These are phyloP conservation scores for Mythimna ferrago DNA, from an alignment of 2,888 invertebrate genomes.

Conservation along the genomic window DNA sequence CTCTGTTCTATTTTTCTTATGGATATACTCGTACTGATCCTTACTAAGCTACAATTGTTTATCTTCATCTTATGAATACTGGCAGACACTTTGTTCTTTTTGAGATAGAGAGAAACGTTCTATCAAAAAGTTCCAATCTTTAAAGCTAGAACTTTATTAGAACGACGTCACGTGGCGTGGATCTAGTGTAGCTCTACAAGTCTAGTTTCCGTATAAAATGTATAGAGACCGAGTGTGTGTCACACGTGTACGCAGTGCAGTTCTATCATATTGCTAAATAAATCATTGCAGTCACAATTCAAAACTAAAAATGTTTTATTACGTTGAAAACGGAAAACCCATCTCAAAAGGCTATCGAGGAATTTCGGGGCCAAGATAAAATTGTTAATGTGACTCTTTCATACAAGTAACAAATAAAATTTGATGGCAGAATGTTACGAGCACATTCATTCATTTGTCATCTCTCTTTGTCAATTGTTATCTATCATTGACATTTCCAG, in stretches of 20 bases:
- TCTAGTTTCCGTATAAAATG: no score
- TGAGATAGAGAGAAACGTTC: background rate
- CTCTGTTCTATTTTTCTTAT: conserved; percentile 25
- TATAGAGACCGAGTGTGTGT: no score
- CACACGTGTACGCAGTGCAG: no score
- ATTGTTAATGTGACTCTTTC: background rate
- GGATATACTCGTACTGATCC: conserved; percentile 1
- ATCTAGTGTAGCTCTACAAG: no score
- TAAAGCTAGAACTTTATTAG: no score
- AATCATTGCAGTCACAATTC: background rate
- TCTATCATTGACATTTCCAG: no score
- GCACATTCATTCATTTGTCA: no score
- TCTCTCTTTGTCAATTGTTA: no score
- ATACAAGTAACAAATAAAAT: background rate
- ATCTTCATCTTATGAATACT: conserved; percentile 25
- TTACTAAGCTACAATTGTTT: conserved; percentile 17
- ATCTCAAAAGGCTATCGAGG: background rate
- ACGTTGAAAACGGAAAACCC: background rate
- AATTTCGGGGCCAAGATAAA: background rate
- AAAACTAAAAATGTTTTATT: background rate
- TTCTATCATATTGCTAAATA: background rate
- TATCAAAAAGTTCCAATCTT: background rate
- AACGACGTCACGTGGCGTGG: no score
- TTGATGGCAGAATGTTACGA: no score
- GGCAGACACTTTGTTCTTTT: background rate